A percentile compares a stretch with the other conserved stretches of the same genome.
Conservation (phyloP, 1,140 invertebrate genomes). For the Formica selysi region DNA sequence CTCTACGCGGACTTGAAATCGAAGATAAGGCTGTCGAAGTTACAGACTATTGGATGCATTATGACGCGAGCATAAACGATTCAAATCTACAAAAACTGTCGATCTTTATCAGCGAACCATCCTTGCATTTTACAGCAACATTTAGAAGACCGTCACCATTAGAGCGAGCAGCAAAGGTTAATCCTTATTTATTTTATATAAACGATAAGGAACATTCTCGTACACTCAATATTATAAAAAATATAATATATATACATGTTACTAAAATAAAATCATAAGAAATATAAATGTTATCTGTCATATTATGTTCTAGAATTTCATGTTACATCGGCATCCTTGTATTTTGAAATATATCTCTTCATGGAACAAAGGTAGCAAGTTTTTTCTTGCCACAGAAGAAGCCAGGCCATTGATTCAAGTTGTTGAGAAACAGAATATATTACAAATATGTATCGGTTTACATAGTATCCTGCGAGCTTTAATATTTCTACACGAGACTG, state of each 20-base stretch:
- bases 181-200: neutral
- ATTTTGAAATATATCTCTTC: conserved; percentile 93
- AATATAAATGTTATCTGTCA: neutral
- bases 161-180: conserved; percentile 91
- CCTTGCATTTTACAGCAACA: conserved; percentile 87
- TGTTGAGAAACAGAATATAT: conserved; percentile 88
- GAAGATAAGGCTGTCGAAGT: conserved; percentile 91
- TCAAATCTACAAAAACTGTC: conserved; percentile 89
- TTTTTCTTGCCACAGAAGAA: conserved; percentile 92
- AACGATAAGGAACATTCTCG: neutral
- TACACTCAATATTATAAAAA: neutral
- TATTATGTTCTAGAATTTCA: conserved; percentile 90
- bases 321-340: conserved; percentile 93
- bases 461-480: conserved; percentile 91
- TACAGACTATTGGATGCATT: conserved; percentile 92
- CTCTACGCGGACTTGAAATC: conserved; percentile 90
- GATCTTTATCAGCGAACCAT: conserved; percentile 90
- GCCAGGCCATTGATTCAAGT: conserved; percentile 90
- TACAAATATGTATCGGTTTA: conserved; percentile 93
- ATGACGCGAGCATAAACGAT: conserved; percentile 89
- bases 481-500: conserved; percentile 93
- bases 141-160: conserved; percentile 90
- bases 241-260: neutral
- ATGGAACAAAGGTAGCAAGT: conserved; percentile 91
- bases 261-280: neutral